Conservation (phyloP, 2,113 vertebrate genomes). For the Psephotus haematonotus region DNA sequence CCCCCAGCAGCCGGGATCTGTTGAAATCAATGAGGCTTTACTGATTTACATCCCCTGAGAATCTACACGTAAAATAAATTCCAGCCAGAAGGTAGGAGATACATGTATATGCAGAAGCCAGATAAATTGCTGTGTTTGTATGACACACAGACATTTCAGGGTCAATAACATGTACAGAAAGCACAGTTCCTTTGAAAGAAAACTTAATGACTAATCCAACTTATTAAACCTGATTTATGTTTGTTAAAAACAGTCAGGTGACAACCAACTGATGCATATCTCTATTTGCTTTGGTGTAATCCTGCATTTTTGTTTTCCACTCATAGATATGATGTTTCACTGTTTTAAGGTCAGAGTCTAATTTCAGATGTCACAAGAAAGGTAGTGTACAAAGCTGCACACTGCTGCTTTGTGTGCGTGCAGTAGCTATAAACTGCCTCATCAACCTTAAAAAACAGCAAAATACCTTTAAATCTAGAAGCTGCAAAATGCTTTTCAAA, state of each 20-base stretch:
- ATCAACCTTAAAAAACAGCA: neutral
- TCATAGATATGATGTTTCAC: neutral
- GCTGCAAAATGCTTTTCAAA: neutral
- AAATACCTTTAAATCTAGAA: neutral
- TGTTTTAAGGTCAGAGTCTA: slow-evolving; percentile 61
- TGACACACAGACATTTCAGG: neutral
- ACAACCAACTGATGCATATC: slow-evolving; percentile 44
- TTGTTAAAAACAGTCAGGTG: slow-evolving; percentile 55
- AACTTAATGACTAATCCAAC: neutral
- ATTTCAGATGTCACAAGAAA: slow-evolving; percentile 30
- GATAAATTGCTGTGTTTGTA: neutral
- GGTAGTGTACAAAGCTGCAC: neutral
- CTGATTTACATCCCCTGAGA: slow-evolving; percentile 43
- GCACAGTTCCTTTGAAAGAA: neutral
- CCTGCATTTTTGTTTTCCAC: slow-evolving; percentile 53
- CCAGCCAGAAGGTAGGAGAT: neutral
- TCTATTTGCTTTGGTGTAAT: slow-evolving; percentile 68
- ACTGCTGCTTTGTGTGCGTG: slow-evolving; percentile 12
- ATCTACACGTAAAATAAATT: slow-evolving; percentile 17
- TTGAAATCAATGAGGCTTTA: slow-evolving; percentile 21
- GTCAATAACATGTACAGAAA: neutral
- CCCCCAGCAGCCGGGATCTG: slow-evolving; percentile 13
- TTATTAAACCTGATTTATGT: slow-evolving; percentile 62
- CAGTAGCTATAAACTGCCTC: neutral
- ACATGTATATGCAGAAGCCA: neutral